Evolutionary conservation across 37 sponge, comb jelly and placozoan species (phyloP), one percentile per base, ranked within the genome.

Genomic region (Theonella swinhoei): DNA sequence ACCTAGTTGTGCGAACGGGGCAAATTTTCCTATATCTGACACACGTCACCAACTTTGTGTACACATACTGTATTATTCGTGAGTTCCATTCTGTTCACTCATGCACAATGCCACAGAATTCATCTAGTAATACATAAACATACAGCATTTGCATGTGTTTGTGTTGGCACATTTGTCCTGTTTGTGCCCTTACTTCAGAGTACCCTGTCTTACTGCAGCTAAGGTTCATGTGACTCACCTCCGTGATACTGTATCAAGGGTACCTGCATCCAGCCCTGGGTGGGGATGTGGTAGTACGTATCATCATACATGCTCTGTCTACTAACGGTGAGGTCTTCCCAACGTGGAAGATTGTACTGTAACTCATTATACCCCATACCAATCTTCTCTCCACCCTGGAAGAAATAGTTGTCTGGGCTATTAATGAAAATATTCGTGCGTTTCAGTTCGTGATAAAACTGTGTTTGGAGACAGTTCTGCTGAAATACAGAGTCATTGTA

Each of bases 201-300:
- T n/a, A n/a, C n/a, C n/a, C n/a, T n/a, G n/a, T n/a, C n/a, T n/a
- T n/a, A n/a, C n/a, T n/a, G n/a, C n/a, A n/a, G n/a, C n/a, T n/a
- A n/a, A n/a, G n/a, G n/a, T n/a, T n/a, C n/a, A n/a, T n/a, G n/a
- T n/a, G n/a, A 74, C 78, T 23, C 23, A 78, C 81, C 90, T 29
- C 90, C 90, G 60, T 89, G 90, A 37, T 89, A 89, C 26, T 63
- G 63, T 0, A 89, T 64, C 25, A 89, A 36, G 8, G 90, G 90
- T 0, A 89, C 74, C 24, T 74, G 64, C 90, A 89, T 89, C 90
- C 90, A 89, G 23, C 90, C 90, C 72, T 89, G 90, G 23, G 90
- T 89, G n/a, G 90, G 90, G 25, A 89, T 83, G 78, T 67, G 83
- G 80, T 89, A 77, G 78, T 78, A 89, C 29, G 85, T 89, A 47